A percentile compares a stretch with the other conserved stretches of the same genome.
Evolutionary conservation across 2,888 invertebrate genomes (phyloP).

Genomic region (Rhaphigaster nebulosa): DNA sequence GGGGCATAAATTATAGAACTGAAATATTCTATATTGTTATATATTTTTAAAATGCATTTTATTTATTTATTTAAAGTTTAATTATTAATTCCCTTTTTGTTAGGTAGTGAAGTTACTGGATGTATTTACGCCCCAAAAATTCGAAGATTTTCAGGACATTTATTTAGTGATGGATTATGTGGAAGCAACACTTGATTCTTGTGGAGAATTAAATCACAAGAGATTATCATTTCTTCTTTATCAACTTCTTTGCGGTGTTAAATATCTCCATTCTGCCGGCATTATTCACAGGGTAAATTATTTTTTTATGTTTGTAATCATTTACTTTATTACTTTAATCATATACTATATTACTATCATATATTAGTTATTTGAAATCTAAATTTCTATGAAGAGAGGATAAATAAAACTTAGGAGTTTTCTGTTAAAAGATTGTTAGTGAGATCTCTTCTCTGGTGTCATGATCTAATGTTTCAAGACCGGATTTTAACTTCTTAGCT

Average conservation of each 20-base stretch:
- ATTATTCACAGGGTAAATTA: slow-evolving; percentile 94
- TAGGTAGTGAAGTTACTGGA: slow-evolving; percentile 98
- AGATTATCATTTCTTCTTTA: slow-evolving; percentile 99
- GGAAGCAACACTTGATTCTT: slow-evolving; percentile 99
- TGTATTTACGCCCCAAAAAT: slow-evolving; percentile 98
- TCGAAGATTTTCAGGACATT: slow-evolving; percentile 99
- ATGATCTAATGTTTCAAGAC: no score
- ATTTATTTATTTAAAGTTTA: not conserved
- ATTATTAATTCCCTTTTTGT: not conserved
- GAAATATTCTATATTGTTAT: not conserved
- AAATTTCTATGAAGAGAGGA: not conserved
- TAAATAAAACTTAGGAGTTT: no score
- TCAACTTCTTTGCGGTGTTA: slow-evolving; percentile 99
- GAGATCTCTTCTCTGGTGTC: no score
- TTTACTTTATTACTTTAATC: no score
- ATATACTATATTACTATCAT: not conserved
- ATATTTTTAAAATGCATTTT: not conserved
- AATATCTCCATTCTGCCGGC: slow-evolving; percentile 98
- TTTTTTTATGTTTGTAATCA: not conserved
- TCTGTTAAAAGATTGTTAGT: no score
- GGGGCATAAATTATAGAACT: not conserved
- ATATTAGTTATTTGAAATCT: slow-evolving; percentile 7
- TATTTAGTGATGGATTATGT: slow-evolving; percentile 99
- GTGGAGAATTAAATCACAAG: slow-evolving; percentile 99
- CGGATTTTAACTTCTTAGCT: no score